Percentiles rank a stretch among this genome's conserved stretches.
These are phyloP conservation scores for Acipenser transmontanus DNA, from an alignment of 2,797 vertebrate genomes.

Conservation along the genomic window DNA sequence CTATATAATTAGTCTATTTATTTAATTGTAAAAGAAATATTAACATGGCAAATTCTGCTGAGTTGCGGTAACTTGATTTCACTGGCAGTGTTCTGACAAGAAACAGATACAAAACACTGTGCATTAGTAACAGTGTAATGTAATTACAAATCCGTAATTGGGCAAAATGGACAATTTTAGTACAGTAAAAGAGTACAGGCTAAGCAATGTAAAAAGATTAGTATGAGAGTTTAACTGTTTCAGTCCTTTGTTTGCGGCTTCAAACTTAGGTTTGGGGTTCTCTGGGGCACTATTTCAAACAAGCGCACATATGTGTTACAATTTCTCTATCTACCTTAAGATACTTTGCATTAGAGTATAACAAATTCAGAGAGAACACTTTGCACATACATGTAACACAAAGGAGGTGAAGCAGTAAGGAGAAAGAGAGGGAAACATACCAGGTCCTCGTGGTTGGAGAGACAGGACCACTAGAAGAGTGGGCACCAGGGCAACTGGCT, in stretches of 20 bases:
- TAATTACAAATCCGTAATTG: constrained; percentile 60
- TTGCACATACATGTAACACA: no score
- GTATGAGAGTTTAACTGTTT: constrained; percentile 11
- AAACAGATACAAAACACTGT: constrained; percentile 64
- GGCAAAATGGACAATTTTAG: constrained; percentile 50
- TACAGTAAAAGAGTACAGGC: constrained; percentile 41
- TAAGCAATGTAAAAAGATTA: constrained; percentile 16
- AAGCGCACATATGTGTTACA: no score
- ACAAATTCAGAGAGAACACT: no score
- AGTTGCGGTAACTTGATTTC: constrained; percentile 71
- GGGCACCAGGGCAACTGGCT: no score
- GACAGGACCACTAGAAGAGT: no score
- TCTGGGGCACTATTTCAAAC: no score
- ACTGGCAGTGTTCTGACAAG: constrained; percentile 74
- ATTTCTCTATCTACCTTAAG: constrained; percentile 33
- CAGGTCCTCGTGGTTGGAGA: no score
- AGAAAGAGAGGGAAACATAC: no score
- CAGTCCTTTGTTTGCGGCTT: no score
- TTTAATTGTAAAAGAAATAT: constrained; percentile 59
- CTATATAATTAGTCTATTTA: constrained; percentile 68
- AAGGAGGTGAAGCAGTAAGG: no score
- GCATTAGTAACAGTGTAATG: constrained; percentile 64
- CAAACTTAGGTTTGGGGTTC: no score
- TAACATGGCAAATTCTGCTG: constrained; percentile 61
- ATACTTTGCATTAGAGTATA: no score